phyloP scores from a whole-genome alignment of 2,113 vertebrate genomes.

The Bambusicola thoracicus region DNA sequence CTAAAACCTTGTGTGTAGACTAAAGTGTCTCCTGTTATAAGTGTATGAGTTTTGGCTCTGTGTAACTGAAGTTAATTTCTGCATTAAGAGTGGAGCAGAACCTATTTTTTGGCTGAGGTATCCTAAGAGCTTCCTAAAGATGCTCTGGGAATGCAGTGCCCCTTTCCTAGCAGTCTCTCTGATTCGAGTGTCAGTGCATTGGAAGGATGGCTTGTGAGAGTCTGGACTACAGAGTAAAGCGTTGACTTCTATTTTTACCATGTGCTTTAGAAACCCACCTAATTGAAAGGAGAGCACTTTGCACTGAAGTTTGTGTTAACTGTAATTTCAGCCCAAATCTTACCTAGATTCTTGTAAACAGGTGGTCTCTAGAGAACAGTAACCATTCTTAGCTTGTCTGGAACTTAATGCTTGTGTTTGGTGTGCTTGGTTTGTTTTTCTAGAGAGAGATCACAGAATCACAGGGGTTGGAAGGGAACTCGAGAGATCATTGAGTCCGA shows the following conservation, averaged over 20 bases:
- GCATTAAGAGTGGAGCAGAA: neutral
- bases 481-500: neutral
- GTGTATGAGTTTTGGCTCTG: neutral
- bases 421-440: too few relatives aligned
- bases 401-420: neutral
- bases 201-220: neutral
- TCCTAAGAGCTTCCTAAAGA: neutral
- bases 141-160: neutral
- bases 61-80: neutral
- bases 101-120: neutral
- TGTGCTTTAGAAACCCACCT: neutral
- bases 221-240: fast-evolving
- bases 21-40: neutral
- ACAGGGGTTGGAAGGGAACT: too few relatives aligned
- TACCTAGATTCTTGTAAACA: neutral
- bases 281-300: neutral
- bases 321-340: neutral
- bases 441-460: neutral
- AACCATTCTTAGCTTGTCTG: neutral
- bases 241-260: neutral
- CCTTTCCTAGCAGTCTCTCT: neutral
- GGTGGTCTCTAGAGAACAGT: neutral
- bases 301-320: neutral
- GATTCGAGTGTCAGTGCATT: neutral
- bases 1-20: neutral